Percentiles rank a stretch among this genome's conserved stretches.
Conservation (phyloP, 2,113 vertebrate genomes). For the Calyptomena viridis region DNA sequence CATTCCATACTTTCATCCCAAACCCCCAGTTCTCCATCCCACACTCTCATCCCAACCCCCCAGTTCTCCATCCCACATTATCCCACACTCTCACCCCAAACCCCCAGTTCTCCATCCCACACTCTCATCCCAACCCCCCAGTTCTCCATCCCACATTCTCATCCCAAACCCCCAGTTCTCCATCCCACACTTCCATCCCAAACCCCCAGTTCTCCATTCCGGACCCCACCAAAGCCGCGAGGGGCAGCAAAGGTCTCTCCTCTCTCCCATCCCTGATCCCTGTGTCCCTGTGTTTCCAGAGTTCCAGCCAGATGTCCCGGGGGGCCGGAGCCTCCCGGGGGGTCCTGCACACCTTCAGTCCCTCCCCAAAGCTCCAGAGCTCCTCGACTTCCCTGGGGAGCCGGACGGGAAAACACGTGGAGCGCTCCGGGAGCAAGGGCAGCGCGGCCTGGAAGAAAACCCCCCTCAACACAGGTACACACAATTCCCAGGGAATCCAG, state of each 20-base stretch:
- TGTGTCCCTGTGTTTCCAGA: not conserved
- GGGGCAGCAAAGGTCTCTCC: not conserved
- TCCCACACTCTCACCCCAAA: too few relatives aligned
- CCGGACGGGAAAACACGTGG: slow-evolving; percentile 86
- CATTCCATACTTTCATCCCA: too few relatives aligned
- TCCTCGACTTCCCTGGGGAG: slow-evolving; percentile 79
- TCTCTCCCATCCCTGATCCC: not conserved
- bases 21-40: too few relatives aligned
- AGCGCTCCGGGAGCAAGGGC: slow-evolving; percentile 79
- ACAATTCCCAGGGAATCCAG: not conserved
- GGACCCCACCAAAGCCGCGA: too few relatives aligned
- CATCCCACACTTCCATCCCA: too few relatives aligned
- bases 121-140: too few relatives aligned
- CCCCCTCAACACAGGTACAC: too few relatives aligned
- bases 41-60: too few relatives aligned
- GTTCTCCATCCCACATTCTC: too few relatives aligned
- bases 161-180: too few relatives aligned
- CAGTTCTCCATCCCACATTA: too few relatives aligned
- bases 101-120: too few relatives aligned
- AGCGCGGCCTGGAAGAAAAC: slow-evolving; percentile 76
- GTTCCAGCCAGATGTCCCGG: not conserved
- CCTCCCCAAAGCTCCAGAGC: slow-evolving; percentile 88
- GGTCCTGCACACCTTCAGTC: slow-evolving; percentile 84
- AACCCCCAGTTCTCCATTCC: not conserved
- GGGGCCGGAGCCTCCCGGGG: slow-evolving; percentile 67